Base-by-base conservation (phyloP, 1,140 invertebrate species). In the Sycophila sp. region DNA sequence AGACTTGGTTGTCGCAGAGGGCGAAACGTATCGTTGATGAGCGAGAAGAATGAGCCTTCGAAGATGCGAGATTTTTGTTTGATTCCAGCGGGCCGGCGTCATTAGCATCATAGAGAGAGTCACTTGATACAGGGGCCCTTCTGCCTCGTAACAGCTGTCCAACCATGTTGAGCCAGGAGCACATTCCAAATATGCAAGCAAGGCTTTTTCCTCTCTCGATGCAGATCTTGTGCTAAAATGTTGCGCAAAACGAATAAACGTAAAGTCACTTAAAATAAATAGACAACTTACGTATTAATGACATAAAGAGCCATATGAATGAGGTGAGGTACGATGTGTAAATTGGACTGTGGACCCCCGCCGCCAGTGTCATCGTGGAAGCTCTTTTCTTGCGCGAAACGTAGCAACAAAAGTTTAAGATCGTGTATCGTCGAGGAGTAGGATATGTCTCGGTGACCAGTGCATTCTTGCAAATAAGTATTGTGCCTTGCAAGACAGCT, bases 301-400 rank as follows among this genome's bases (percentile, higher is more conserved):
- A 98, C 94, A 84, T 98, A 99, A 2, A 99, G 91, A 19, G 95
- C 94, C 90, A 98, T 97, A 81, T 98, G 97, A 64, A 96, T 89
- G 32, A 98, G 88, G 83, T 98, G 98, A 22, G 98, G 97, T 63
- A 98, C 89, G 74, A 99, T 91, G 83, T 98, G 96, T 92, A 99
- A 94, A 86, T 99, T 99, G 26, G 96, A 98, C 80, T 99, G 95
- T 10, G 95, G 94, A 15, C 97, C 95, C 72, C 97, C 98, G 72
- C 98, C 98, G 13, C 97, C 96, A 22, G 95, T 96, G 84, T 99
- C 97, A 82, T 98, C 96, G 82, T 97, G 97, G 87, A 99, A 99
- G 65, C 94, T 95, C 79, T 95, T 95, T 76, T 98, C 97, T 82
- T 94, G 91, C 0, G 97, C 94, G 87, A 99, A 99, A 67, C 95